These are phyloP conservation scores for Macrostomum cliftonense DNA, from an alignment of 2,888 invertebrate species.

Conservation along the genomic window DNA sequence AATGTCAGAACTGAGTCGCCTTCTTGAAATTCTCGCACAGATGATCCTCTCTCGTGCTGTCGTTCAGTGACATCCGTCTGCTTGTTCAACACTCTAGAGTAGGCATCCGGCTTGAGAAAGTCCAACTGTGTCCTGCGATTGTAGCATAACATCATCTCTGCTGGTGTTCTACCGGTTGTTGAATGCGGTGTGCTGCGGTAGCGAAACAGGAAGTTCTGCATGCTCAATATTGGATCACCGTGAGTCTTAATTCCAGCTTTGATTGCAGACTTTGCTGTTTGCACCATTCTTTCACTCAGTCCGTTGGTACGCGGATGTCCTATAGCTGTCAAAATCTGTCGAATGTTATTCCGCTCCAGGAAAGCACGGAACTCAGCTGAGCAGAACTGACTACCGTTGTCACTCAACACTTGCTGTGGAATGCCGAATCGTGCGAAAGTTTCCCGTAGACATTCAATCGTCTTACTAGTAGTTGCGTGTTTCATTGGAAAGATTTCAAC, in stretches of 20 bases:
- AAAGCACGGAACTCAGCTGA: slow-evolving; percentile 15
- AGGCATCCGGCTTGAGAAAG: too few species aligned
- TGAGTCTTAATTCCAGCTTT: too few species aligned
- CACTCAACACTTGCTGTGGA: slow-evolving; percentile 18
- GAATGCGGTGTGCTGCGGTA: background rate
- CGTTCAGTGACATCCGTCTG: too few species aligned
- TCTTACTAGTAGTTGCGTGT: slow-evolving; percentile 6
- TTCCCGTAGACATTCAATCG: slow-evolving; percentile 11
- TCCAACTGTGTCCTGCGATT: too few species aligned
- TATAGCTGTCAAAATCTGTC: slow-evolving; percentile 13
- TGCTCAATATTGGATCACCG: too few species aligned
- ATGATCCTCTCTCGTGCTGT: too few species aligned
- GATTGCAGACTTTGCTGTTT: too few species aligned
- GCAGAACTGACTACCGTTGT: slow-evolving; percentile 19
- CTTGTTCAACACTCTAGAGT: too few species aligned
- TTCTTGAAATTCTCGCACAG: too few species aligned
- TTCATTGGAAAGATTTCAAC: slow-evolving; percentile 19
- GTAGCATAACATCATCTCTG: background rate
- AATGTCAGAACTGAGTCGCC: too few species aligned
- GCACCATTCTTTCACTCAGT: slow-evolving; percentile 17
- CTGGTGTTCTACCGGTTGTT: background rate
- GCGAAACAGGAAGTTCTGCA: background rate
- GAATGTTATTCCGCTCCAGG: slow-evolving; percentile 14
- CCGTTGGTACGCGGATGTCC: slow-evolving; percentile 20
- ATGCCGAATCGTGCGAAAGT: slow-evolving; percentile 15